Evolutionary conservation across 2,113 vertebrate genomes (phyloP).

Genomic region (Chaenocephalus aceratus): DNA sequence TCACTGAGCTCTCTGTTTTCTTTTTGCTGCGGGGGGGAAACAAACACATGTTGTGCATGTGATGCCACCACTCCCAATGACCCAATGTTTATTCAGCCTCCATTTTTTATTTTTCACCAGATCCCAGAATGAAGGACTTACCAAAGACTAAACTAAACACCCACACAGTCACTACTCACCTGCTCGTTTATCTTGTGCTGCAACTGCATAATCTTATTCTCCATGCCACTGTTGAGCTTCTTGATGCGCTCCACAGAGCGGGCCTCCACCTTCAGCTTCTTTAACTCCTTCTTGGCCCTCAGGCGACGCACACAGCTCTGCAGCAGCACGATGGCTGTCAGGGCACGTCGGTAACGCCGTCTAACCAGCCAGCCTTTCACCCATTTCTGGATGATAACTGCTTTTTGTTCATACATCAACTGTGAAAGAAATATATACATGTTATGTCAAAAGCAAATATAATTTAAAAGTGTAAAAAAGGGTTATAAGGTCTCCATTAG

Average conservation of each 20-base stretch:
- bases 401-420: conserved; percentile 91
- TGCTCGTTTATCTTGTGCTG: conserved; percentile 95
- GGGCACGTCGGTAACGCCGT: conserved; percentile 76
- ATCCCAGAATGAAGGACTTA: conserved; percentile 9
- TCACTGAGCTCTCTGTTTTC: conserved; percentile 92
- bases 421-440: conserved; percentile 56
- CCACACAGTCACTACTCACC: conserved; percentile 76
- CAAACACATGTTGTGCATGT: conserved; percentile 76
- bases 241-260: conserved; percentile 96
- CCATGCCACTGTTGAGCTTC: conserved; percentile 94
- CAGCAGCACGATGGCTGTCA: conserved; percentile 88
- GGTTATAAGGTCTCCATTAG: background rate
- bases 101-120: background rate
- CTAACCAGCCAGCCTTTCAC: conserved; percentile 90
- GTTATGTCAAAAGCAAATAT: background rate
- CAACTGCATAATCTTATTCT: conserved; percentile 98
- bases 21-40: conserved; percentile 86
- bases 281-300: conserved; percentile 91
- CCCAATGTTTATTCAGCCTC: background rate
- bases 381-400: conserved; percentile 89
- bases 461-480: background rate
- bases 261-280: conserved; percentile 94
- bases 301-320: conserved; percentile 94
- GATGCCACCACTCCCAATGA: conserved; percentile 65
- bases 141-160: background rate